Percentiles rank a stretch among this genome's conserved stretches.
These are phyloP conservation scores for Erythrolamprus reginae DNA, from an alignment of 2,113 vertebrate genomes.

Conservation along the genomic window DNA sequence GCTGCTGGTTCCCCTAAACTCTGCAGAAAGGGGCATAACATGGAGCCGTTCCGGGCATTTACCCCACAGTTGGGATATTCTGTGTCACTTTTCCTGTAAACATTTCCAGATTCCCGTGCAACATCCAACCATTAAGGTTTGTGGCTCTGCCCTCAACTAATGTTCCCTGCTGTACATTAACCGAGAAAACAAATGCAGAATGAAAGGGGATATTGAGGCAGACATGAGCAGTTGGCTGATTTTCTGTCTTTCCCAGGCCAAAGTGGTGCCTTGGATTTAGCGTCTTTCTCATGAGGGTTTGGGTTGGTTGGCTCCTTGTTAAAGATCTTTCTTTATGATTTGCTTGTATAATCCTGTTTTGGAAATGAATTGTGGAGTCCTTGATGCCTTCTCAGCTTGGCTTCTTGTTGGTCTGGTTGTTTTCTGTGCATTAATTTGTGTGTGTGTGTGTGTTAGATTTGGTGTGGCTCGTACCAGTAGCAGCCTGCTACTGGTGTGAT, in stretches of 20 bases:
- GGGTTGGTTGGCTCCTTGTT: slow-evolving; percentile 4
- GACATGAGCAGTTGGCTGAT: slow-evolving; percentile 36
- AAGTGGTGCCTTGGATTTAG: slow-evolving; percentile 1
- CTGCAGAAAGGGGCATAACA: slow-evolving; percentile 54
- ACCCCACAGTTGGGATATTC: slow-evolving; percentile 44
- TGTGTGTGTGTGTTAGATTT: no score
- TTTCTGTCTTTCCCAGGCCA: neutral
- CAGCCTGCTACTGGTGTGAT: no score
- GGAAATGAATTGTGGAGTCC: neutral
- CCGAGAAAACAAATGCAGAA: slow-evolving; percentile 56
- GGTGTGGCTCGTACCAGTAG: no score
- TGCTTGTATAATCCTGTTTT: neutral
- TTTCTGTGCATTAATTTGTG: neutral
- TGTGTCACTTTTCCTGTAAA: slow-evolving; percentile 65
- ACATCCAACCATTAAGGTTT: slow-evolving; percentile 53
- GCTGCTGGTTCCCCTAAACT: slow-evolving; percentile 68
- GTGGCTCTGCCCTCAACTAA: slow-evolving; percentile 43
- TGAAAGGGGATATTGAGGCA: slow-evolving; percentile 41
- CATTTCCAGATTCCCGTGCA: slow-evolving; percentile 28
- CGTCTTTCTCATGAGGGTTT: neutral
- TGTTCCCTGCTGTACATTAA: slow-evolving; percentile 35
- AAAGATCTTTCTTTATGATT: neutral
- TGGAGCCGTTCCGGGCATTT: slow-evolving; percentile 68
- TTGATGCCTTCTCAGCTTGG: neutral
- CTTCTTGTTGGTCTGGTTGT: neutral